Base-by-base conservation (phyloP, 2,888 invertebrate species). In the Schrankia costaestrigalis region DNA sequence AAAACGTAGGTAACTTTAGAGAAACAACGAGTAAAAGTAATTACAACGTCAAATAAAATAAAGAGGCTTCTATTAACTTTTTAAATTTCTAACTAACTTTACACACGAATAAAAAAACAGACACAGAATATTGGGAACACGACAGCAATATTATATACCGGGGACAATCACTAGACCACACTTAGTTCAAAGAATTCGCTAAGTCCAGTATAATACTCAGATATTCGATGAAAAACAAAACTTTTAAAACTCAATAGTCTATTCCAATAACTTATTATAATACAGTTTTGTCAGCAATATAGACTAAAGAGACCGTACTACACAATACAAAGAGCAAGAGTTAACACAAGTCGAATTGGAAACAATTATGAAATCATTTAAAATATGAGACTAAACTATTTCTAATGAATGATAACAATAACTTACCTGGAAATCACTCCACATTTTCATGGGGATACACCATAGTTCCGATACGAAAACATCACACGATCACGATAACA, bases 401-500 rank as follows among this genome's bases (percentile, higher is more conserved):
- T n/a, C n/a, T 11, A 32, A 11, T 7, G 14, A 40, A 21, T 14
- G 27, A 23, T 44, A 46, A 50, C 8, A 28, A 30, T 3, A 34
- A 63, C 86, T 83, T 63, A 87, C 87, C 85, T 87, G 87, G 66
- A 87, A 86, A 81, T 87, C 87, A 87, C 87, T 87, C 87, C 87
- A 87, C 87, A 87, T 87, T 78, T 87, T 87, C 87, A 87, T 87
- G 71, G 80, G 86, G 78, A 87, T 86, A 79, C 83, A 87, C 80
- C 87, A 87, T 87, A 86, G 85, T 87, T 86, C 84, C 86, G 68
- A 84, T 78, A 84, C 74, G 80, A 86, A 82, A 87, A 86, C 87
- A 87, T 87, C 66, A 82, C 86, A 83, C 80, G 84, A 81, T 74
- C 83, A 87, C 87, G 87, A 84, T 78, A 84, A 83, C 85, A 85